Percentiles rank a stretch among this genome's conserved stretches.
Conservation (phyloP, 2,113 vertebrate species). For the Sterna hirundo region DNA sequence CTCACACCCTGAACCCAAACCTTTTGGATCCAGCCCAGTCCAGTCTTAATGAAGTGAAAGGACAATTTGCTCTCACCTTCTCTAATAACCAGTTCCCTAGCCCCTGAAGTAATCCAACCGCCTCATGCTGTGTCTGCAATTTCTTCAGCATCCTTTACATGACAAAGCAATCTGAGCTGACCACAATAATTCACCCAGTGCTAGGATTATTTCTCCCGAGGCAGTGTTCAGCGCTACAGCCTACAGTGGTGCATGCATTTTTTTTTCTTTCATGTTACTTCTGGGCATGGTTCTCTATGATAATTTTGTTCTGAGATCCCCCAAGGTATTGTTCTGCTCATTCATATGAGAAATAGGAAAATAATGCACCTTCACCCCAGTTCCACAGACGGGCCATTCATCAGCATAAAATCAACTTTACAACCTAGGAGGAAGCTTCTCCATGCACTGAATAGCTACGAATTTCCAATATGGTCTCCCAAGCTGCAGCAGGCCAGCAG, state of each 20-base stretch:
- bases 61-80: not conserved
- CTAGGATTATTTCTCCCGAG: slow-evolving; percentile 15
- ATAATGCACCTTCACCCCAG: slow-evolving; percentile 47
- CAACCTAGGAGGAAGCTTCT: not conserved
- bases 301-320: slow-evolving; percentile 24
- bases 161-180: slow-evolving; percentile 20
- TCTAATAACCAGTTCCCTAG: not conserved
- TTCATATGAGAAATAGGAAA: slow-evolving; percentile 49
- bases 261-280: slow-evolving; percentile 10
- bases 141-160: slow-evolving; percentile 14
- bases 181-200: not conserved
- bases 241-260: not conserved
- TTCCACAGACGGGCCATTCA: not conserved
- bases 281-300: slow-evolving; percentile 11
- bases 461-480: not conserved
- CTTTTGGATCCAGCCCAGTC: not conserved
- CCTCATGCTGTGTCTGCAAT: not conserved
- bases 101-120: not conserved
- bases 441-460: not conserved
- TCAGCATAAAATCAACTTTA: slow-evolving; percentile 36
- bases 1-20: not conserved
- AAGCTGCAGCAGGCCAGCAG: not conserved
- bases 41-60: not conserved
- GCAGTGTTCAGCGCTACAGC: not conserved
- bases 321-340: slow-evolving; percentile 43